Conservation (phyloP, 2,888 invertebrate genomes). For the Elysia crispata region DNA sequence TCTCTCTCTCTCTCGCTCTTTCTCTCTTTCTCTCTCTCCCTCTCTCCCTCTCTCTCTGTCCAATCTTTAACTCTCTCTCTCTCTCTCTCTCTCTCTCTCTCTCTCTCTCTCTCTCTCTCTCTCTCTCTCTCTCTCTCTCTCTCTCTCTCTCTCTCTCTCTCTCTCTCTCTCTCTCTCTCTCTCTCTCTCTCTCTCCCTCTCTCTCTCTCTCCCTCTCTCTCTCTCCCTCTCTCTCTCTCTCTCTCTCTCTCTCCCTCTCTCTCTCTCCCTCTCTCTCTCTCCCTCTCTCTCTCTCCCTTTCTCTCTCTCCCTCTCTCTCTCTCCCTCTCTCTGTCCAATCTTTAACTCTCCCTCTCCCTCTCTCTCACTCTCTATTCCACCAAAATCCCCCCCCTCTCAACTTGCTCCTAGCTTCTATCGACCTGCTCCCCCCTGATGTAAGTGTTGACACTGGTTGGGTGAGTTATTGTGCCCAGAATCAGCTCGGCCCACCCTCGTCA, state of each 20-base stretch:
- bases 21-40: too few species aligned
- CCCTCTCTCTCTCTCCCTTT: neutral
- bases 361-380: neutral
- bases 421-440: neutral
- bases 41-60: too few species aligned
- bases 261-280: neutral
- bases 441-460: too few species aligned
- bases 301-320: neutral
- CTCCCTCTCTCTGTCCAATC: neutral
- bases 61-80: constrained; percentile 17
- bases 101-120: too few species aligned
- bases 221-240: constrained; percentile 2
- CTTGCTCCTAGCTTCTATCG: neutral
- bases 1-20: too few species aligned
- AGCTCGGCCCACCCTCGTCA: too few species aligned
- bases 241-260: constrained; percentile 12
- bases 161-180: neutral
- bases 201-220: neutral
- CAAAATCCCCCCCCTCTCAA: neutral
- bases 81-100: neutral
- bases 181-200: neutral
- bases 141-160: too few species aligned
- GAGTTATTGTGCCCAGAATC: too few species aligned
- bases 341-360: neutral
- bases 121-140: neutral